Conservation (phyloP, 1,140 invertebrate genomes). For the Zaprionus camerounensis region DNA sequence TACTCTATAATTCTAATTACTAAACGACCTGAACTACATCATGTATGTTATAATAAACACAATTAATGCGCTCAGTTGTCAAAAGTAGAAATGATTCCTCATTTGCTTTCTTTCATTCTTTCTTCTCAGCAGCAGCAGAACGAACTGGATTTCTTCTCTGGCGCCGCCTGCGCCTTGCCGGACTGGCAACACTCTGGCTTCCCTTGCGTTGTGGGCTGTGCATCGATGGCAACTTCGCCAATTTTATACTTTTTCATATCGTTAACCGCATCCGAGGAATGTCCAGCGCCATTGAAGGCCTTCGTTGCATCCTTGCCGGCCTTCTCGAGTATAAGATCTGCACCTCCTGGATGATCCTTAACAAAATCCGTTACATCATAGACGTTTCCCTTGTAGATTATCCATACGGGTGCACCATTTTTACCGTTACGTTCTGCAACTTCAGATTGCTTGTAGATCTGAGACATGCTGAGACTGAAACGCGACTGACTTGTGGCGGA, state of each 20-base stretch:
- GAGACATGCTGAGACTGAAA: constrained; percentile 45
- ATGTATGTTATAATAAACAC: constrained; percentile 29
- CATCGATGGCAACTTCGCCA: constrained; percentile 84
- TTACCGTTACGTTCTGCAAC: constrained; percentile 86
- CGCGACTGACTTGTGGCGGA: not conserved
- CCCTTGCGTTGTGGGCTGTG: constrained; percentile 30
- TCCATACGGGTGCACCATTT: constrained; percentile 85
- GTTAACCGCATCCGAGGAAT: constrained; percentile 87
- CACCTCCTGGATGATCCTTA: constrained; percentile 88
- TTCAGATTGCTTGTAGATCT: constrained; percentile 85
- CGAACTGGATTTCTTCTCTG: constrained; percentile 21
- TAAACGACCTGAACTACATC: constrained; percentile 48
- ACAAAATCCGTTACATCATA: constrained; percentile 88
- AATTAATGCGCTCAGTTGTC: constrained; percentile 27
- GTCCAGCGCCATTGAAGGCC: constrained; percentile 88
- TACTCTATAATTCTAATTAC: constrained; percentile 27
- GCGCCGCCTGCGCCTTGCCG: not conserved
- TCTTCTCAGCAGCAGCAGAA: constrained; percentile 38
- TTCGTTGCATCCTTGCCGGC: constrained; percentile 88
- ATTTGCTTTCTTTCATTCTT: not conserved
- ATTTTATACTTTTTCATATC: constrained; percentile 87
- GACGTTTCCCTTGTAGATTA: constrained; percentile 87
- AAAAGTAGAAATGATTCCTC: not conserved
- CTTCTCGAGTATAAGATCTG: constrained; percentile 86
- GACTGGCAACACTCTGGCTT: not conserved